Evolutionary conservation across 2,113 vertebrate genomes (phyloP).

Genomic region (Urocitellus parryii): DNA sequence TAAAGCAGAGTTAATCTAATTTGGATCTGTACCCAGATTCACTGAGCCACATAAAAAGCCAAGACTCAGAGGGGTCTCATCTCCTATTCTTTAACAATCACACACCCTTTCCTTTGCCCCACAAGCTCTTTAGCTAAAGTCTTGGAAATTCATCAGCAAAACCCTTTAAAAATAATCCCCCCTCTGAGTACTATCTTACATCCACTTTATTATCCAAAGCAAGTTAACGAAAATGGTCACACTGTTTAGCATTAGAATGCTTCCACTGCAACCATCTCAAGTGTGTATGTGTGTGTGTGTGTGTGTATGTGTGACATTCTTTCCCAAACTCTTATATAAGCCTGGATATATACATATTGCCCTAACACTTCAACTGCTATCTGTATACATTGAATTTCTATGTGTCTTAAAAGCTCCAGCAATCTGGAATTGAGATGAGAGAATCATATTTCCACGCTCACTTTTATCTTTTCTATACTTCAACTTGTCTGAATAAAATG

Average conservation of each 20-base stretch:
- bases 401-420: neutral
- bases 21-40: neutral
- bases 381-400: neutral
- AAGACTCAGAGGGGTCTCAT: neutral
- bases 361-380: neutral
- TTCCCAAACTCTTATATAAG: neutral
- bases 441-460: neutral
- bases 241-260: neutral
- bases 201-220: neutral
- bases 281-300: too few relatives aligned
- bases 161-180: too few relatives aligned
- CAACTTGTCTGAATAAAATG: neutral
- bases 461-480: neutral
- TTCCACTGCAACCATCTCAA: neutral
- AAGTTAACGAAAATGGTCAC: neutral
- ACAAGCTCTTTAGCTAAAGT: neutral
- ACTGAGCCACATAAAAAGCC: neutral
- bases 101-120: neutral
- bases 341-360: too few relatives aligned
- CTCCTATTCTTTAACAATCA: neutral
- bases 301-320: too few relatives aligned
- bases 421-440: neutral
- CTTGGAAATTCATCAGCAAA: neutral
- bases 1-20: neutral
- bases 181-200: neutral